These are phyloP conservation scores for Anser brachyrhynchus DNA, from an alignment of 2,113 vertebrate species.

Conservation along the genomic window DNA sequence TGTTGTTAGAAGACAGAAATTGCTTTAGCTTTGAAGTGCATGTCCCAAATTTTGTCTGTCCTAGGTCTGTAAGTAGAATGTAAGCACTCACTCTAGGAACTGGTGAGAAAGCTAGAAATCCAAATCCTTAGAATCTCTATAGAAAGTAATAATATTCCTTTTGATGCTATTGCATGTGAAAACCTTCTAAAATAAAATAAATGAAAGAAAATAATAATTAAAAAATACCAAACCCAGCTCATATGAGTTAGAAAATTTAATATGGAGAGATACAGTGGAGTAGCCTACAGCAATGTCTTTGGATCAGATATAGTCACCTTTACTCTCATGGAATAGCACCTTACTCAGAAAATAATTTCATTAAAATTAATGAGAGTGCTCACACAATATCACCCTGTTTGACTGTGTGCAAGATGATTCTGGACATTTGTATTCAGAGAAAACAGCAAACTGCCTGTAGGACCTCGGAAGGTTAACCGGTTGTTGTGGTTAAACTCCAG, in stretches of 20 bases:
- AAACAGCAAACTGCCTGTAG: background rate
- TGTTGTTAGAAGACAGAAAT: constrained; percentile 25
- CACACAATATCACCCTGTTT: background rate
- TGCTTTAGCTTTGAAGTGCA: constrained; percentile 12
- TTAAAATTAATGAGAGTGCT: background rate
- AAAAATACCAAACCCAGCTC: background rate
- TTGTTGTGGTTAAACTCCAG: no score
- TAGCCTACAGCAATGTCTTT: background rate
- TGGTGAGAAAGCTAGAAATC: background rate
- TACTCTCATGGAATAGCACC: background rate
- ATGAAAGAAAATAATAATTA: background rate
- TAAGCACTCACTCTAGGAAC: background rate
- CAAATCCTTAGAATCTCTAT: background rate
- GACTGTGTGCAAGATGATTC: background rate
- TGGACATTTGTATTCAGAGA: background rate
- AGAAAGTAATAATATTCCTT: background rate
- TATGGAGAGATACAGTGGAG: background rate
- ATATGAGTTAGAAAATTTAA: background rate
- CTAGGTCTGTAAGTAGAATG: background rate
- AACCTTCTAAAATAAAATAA: background rate
- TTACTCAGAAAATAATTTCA: background rate
- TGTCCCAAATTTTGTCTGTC: background rate
- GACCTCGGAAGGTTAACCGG: background rate
- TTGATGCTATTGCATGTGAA: background rate
- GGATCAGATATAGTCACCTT: background rate